A percentile compares a stretch with the other conserved stretches of the same genome.
Evolutionary conservation across 92 coral and sea anemone species (phyloP).

Genomic region (Parazoanthus swiftii): DNA sequence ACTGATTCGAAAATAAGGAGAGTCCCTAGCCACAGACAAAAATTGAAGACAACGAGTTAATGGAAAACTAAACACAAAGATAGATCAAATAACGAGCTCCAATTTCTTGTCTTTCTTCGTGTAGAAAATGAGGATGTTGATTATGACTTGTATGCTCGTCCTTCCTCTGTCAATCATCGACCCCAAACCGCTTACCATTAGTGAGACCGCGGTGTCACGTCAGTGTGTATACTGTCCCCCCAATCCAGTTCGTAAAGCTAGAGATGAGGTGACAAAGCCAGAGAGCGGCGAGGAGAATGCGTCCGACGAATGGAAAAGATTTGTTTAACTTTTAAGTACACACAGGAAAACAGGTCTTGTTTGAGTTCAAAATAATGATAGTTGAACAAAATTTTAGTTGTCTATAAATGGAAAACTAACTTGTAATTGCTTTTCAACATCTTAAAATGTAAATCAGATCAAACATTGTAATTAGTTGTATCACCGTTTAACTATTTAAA

Average conservation of each 20-base stretch:
- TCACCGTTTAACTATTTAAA: not conserved
- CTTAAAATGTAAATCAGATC: not conserved
- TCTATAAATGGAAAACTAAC: not conserved
- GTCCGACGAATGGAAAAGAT: too few species aligned
- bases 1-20: too few species aligned
- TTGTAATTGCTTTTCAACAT: not conserved
- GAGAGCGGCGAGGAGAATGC: not conserved
- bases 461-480: not conserved
- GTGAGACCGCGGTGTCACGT: not conserved
- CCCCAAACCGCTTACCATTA: not conserved
- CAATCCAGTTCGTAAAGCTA: not conserved
- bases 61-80: too few species aligned
- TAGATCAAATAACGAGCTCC: too few species aligned
- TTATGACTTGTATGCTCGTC: too few species aligned
- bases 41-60: too few species aligned
- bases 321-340: too few species aligned
- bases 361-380: not conserved
- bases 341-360: too few species aligned
- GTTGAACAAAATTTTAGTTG: not conserved
- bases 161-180: too few species aligned
- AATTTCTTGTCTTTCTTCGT: too few species aligned
- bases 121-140: too few species aligned
- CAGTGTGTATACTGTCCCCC: not conserved
- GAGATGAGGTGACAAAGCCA: not conserved
- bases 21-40: too few species aligned